Evolutionary conservation across 2,113 vertebrate species (phyloP).

Genomic region (Varanus komodoensis): DNA sequence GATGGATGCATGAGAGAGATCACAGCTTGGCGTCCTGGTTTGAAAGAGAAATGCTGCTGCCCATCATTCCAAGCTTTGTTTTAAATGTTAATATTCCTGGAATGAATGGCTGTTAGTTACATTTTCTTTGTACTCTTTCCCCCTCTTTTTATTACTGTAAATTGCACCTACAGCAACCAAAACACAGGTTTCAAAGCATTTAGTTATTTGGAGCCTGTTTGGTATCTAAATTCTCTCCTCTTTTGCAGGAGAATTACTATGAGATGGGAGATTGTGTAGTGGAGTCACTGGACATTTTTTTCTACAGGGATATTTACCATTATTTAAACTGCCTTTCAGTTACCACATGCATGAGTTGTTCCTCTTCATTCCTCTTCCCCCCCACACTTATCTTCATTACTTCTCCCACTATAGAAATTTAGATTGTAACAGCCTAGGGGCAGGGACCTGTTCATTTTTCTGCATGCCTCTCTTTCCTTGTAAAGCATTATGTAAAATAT

Average conservation of each 20-base stretch:
- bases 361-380: background rate
- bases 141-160: background rate
- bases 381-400: background rate
- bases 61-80: background rate
- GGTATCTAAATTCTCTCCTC: background rate
- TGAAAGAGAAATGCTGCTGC: background rate
- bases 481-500: background rate
- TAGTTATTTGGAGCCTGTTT: background rate
- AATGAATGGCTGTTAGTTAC: background rate
- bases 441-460: background rate
- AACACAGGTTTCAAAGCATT: background rate
- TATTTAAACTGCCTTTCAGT: background rate
- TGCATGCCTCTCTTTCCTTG: background rate
- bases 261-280: background rate
- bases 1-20: background rate
- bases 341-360: background rate
- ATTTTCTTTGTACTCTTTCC: background rate
- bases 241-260: background rate
- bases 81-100: conserved; percentile 16
- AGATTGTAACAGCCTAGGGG: background rate
- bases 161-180: conserved; percentile 12
- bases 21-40: background rate
- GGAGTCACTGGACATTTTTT: background rate
- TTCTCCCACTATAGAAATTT: background rate
- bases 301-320: background rate